Base-by-base conservation (phyloP, 2,797 vertebrate species). In the Coreius guichenoti region DNA sequence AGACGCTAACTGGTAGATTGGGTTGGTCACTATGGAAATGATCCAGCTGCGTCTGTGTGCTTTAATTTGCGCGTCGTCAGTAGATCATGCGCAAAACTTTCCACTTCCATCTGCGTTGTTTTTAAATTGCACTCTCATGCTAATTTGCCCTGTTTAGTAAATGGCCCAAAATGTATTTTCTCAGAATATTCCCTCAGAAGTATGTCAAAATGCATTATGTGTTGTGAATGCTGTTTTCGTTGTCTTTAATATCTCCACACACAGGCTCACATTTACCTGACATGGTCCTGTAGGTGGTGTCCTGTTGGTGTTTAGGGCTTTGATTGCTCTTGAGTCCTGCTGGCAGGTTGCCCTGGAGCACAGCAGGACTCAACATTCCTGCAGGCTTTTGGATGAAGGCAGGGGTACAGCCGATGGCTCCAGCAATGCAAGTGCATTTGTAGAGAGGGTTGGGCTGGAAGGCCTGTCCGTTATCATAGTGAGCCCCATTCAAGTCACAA, bases 341-440 rank as follows among this genome's bases (percentile, higher is more conserved):
- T 1, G 95, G 89, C 54, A 86, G 91, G 88, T 90, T 96, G 67
- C 91, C 91, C 87, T 90, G 94, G 1, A 82, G 88, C 0, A 87
- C 89, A 39, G 90, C 92, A 2, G 94, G 8, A 4, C 95, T 95
- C 47, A 93, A 89, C 65, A 94, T 92, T 31, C 87, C 92, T 12
- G 94, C 93, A 31, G 93, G 89, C 90, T 95, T 96, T 75, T 96
- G 93, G 84, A 92, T 92, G 91, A 98, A 96, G 8, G 92, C 93
- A 1, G 97, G 98, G 0, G 95, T 98, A 58, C 98, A 99, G 90
- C 98, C 98, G 3, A 99, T 97, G 5, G 96, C 96, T 21, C 98
- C 98, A 1, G 95, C 96, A 56, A 99, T 94, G 91, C 98, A 99
- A 8, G 97, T 96, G 90, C 98, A 99, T 86, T 96, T 97, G 69